Conservation (phyloP, 2,888 invertebrate species). For the Sepioteuthis lessoniana region DNA sequence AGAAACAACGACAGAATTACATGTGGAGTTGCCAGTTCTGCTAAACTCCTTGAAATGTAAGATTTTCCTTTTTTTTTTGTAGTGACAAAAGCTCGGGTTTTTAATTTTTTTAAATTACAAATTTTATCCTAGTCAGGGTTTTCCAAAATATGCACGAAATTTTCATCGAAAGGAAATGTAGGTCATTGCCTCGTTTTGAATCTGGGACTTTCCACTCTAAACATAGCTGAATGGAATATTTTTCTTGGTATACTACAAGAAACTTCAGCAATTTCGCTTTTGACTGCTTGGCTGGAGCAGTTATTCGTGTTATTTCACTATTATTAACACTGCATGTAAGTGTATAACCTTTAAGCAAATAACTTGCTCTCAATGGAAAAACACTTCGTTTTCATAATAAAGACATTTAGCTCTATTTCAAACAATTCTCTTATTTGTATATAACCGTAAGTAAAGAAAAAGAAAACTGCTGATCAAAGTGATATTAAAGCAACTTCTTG, state of each 20-base stretch:
- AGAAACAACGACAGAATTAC: neutral
- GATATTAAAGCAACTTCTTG: too few relatives aligned
- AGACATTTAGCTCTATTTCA: neutral
- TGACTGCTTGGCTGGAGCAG: neutral
- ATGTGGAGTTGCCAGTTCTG: conserved; percentile 39
- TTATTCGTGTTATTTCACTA: neutral
- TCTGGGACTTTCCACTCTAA: neutral
- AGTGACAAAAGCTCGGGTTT: neutral
- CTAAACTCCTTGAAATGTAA: conserved; percentile 42
- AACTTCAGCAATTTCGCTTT: neutral
- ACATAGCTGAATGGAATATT: neutral
- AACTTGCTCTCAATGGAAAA: neutral
- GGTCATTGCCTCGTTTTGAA: neutral
- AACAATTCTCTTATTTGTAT: too few relatives aligned
- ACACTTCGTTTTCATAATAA: neutral
- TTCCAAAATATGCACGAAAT: too few relatives aligned
- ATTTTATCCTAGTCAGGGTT: too few relatives aligned
- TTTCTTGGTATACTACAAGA: neutral
- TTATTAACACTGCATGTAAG: neutral
- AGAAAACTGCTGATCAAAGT: too few relatives aligned
- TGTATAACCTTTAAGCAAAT: neutral
- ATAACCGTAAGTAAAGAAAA: too few relatives aligned
- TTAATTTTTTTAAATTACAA: neutral
- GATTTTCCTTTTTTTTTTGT: neutral
- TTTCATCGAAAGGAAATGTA: neutral